Evolutionary conservation across 2,888 invertebrate genomes (phyloP).

Genomic region (Sacculina carcini): DNA sequence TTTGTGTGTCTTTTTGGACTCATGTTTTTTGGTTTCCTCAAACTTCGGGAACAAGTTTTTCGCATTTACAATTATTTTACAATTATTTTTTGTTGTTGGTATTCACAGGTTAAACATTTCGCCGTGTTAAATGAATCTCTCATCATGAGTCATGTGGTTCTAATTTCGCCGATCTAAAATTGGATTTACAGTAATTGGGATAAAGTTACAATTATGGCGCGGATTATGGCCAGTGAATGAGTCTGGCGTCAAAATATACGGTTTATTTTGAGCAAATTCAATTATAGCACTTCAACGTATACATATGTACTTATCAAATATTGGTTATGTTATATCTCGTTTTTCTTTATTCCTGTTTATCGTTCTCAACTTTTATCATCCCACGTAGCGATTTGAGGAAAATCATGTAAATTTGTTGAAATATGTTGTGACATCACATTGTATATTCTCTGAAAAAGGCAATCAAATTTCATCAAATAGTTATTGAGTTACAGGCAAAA

Average conservation of each 20-base stretch:
- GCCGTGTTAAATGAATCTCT: too few relatives aligned
- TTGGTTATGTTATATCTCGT: neutral
- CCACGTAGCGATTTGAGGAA: neutral
- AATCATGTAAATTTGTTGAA: neutral
- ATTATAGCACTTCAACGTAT: too few relatives aligned
- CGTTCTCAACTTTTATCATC: neutral
- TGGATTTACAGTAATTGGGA: too few relatives aligned
- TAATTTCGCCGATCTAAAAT: too few relatives aligned
- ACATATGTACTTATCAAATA: neutral
- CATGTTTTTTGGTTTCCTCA: neutral
- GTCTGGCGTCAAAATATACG: too few relatives aligned
- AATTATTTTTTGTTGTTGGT: too few relatives aligned
- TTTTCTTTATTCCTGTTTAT: neutral
- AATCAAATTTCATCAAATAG: neutral
- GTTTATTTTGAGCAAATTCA: too few relatives aligned
- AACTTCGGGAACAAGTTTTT: neutral
- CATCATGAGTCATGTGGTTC: too few relatives aligned
- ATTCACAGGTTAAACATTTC: too few relatives aligned
- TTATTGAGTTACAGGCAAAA: too few relatives aligned
- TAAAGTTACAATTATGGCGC: too few relatives aligned
- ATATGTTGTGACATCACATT: neutral
- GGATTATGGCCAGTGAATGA: too few relatives aligned
- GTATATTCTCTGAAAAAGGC: neutral
- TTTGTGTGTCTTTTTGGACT: neutral
- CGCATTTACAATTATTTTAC: neutral